A percentile compares a stretch with the other conserved stretches of the same genome.
Evolutionary conservation across 2,113 vertebrate genomes (phyloP).

Genomic region (Potamarius usumacintae): DNA sequence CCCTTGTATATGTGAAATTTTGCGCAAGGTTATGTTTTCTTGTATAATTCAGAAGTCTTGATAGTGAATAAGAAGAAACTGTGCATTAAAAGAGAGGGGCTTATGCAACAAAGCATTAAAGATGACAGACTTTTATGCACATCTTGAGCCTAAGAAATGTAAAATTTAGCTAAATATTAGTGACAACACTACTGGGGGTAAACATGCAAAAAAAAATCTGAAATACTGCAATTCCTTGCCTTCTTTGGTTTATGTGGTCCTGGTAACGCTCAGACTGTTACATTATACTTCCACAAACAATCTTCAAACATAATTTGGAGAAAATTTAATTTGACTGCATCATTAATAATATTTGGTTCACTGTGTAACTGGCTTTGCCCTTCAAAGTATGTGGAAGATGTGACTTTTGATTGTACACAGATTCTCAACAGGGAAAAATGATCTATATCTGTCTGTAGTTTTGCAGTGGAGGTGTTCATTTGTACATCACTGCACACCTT

Average conservation of each 20-base stretch:
- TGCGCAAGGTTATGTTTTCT: neutral
- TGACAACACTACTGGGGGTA: neutral
- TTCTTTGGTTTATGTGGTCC: neutral
- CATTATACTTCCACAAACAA: neutral
- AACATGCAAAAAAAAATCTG: neutral
- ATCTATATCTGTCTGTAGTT: neutral
- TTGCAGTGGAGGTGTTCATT: neutral
- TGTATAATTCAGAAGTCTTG: neutral
- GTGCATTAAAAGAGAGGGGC: neutral
- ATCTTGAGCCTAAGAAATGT: neutral
- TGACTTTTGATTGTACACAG: neutral
- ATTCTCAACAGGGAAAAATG: neutral
- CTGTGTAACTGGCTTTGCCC: neutral
- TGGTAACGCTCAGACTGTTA: neutral
- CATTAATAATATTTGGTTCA: neutral
- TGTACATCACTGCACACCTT: slow-evolving; percentile 75
- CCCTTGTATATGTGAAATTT: neutral
- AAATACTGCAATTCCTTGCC: neutral
- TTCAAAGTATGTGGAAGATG: too few relatives aligned
- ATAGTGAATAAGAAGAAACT: neutral
- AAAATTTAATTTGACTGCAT: neutral
- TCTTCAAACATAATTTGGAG: neutral
- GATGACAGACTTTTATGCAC: neutral
- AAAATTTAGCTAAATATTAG: neutral
- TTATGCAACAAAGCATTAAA: too few relatives aligned